phyloP scores from a whole-genome alignment of 2,888 invertebrate genomes.

The Yponomeuta malinellus region DNA sequence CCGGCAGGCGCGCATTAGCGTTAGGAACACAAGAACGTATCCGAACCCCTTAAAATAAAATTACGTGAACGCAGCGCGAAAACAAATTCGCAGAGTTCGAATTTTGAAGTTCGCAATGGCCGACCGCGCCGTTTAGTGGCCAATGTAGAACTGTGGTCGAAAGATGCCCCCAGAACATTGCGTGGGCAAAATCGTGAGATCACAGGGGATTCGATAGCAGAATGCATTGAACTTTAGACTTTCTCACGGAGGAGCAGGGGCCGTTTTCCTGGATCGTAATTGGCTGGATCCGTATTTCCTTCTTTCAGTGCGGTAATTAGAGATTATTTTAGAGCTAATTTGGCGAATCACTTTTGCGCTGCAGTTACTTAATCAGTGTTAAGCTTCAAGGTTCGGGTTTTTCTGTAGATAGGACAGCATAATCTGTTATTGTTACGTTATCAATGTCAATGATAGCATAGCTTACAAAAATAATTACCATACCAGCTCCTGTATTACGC shows the following conservation, averaged over 20 bases:
- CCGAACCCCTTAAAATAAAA: background rate
- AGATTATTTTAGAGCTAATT: background rate
- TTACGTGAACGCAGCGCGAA: background rate
- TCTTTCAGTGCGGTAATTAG: background rate
- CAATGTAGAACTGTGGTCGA: constrained; percentile 43
- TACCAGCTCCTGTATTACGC: too few species aligned
- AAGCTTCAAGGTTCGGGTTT: background rate
- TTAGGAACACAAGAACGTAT: background rate
- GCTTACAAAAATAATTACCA: too few species aligned
- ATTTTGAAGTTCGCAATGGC: constrained; percentile 32
- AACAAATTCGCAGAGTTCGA: constrained; percentile 31
- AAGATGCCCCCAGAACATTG: constrained; percentile 42
- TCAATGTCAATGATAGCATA: too few species aligned
- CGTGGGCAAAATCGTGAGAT: constrained; percentile 54
- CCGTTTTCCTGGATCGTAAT: background rate
- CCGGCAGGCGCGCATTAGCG: background rate
- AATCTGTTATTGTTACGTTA: too few species aligned
- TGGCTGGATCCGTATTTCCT: background rate
- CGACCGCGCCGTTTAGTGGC: constrained; percentile 51
- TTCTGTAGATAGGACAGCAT: background rate
- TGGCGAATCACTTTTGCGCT: background rate
- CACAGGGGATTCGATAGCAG: constrained; percentile 15
- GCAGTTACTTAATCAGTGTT: background rate
- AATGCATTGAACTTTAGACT: background rate
- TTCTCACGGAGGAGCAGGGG: background rate